phyloP scores from a whole-genome alignment of 2,888 invertebrate genomes.

The Apotomis capreana region DNA sequence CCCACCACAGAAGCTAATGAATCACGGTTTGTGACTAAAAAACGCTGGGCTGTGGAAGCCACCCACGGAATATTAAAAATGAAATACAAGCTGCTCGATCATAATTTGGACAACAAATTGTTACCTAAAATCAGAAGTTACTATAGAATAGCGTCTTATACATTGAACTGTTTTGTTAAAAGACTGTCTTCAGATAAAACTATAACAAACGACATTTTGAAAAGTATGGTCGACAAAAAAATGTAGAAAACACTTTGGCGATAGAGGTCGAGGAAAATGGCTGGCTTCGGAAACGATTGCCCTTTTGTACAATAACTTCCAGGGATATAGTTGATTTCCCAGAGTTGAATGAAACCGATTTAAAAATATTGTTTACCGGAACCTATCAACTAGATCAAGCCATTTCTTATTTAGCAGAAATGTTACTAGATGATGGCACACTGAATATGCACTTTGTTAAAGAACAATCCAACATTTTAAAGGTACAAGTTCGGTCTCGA shows the following conservation, averaged over 20 bases:
- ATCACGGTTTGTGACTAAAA: conserved; percentile 20
- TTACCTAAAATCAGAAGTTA: conserved; percentile 19
- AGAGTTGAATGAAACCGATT: conserved; percentile 18
- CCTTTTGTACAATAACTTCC: conserved; percentile 21
- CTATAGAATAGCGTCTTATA: conserved; percentile 19
- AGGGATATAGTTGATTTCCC: conserved; percentile 24
- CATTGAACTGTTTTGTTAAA: conserved; percentile 23
- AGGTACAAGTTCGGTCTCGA: conserved; percentile 17
- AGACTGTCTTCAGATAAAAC: conserved; percentile 21
- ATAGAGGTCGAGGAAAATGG: conserved; percentile 15
- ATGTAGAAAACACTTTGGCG: conserved; percentile 17
- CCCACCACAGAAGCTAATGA: conserved; percentile 17
- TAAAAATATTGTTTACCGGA: conserved; percentile 17
- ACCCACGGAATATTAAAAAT: conserved; percentile 18
- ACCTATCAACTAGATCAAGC: conserved; percentile 16
- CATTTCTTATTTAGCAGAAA: conserved; percentile 25
- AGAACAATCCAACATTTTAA: conserved; percentile 20
- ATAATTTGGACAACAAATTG: conserved; percentile 21
- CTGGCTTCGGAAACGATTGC: conserved; percentile 17
- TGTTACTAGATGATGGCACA: conserved; percentile 18
- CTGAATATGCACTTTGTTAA: conserved; percentile 10
- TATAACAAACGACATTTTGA: conserved; percentile 20
- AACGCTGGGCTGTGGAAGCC: conserved; percentile 29
- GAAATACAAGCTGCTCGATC: conserved; percentile 15
- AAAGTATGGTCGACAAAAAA: conserved; percentile 16